Base-by-base conservation (phyloP, 2,888 invertebrate species). In the Eulithis prunata region DNA sequence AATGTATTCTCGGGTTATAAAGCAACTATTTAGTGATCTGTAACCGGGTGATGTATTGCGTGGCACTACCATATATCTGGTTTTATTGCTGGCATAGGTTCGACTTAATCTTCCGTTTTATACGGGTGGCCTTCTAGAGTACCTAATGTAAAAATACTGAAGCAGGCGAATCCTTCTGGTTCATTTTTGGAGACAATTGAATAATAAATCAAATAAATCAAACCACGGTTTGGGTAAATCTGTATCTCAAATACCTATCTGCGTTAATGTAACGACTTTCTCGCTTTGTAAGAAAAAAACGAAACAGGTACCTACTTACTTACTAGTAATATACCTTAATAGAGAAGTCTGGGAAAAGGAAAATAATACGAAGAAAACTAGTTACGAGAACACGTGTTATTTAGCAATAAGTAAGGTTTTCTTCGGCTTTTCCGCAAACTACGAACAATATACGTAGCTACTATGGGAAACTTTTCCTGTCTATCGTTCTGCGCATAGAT, bases 11-110 rank as follows among this genome's bases (percentile, higher is more conserved):
- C 46, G 58, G 43, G 64, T 59, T 68, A 71, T 74, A 21, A 1
- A 78, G 61, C 32, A 57, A 68, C 68, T 64, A 55, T 60, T 54
- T 38, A 46, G 60, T 49, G 43, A 43, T 61, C 68, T 68, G 57
- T 58, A 64, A 7, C 56, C 10, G 62, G 21, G 68, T 74, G 72
- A 74, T 76, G 75, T 78, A 79, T 78, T 71, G 72, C 72, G 66
- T 68, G 69, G 55, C 66, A 58, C 64, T 66, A 66, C 62, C 64
- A 75, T 77, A 79, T 81, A 81, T 82, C 76, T 75, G 69, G 77
- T 75, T 74, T 72, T 71, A 72, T 74, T 70, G 71, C 67, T n/a
- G 54, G 58, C 70, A 71, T 72, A 72, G 70, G 66, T 61, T 63
- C 64, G 70, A 67, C 69, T 68, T 71, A 69, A 70, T 73, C 70